Conservation (phyloP, 2,888 invertebrate species). For the Agonopterix alstromeriana region DNA sequence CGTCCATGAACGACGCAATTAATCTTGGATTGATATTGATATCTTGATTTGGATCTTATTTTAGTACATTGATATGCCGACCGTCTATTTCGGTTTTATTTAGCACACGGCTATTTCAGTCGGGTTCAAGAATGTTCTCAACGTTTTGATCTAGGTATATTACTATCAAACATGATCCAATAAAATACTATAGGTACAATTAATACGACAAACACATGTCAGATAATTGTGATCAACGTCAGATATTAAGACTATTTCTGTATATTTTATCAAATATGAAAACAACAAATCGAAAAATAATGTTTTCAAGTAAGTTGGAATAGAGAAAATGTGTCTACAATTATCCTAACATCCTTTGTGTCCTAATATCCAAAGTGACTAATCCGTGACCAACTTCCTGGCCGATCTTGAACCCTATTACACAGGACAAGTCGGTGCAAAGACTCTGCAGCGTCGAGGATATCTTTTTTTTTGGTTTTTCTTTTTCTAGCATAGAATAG, state of each 20-base stretch:
- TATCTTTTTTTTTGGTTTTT: constrained; percentile 28
- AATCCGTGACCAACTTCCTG: constrained; percentile 26
- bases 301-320: no score
- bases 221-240: no score
- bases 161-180: no score
- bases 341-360: constrained; percentile 16
- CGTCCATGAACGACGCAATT: constrained; percentile 53
- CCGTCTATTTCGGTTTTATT: neutral
- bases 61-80: constrained; percentile 41
- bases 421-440: constrained; percentile 63
- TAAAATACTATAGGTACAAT: no score
- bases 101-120: constrained; percentile 35
- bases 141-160: neutral
- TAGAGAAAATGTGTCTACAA: constrained; percentile 38
- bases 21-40: constrained; percentile 53
- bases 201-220: no score
- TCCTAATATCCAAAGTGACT: constrained; percentile 25
- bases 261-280: no score
- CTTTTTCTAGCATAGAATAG: constrained; percentile 40
- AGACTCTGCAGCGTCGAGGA: constrained; percentile 43
- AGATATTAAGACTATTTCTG: no score
- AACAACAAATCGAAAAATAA: no score
- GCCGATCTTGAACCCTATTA: constrained; percentile 64
- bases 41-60: constrained; percentile 39
- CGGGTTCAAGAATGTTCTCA: constrained; percentile 32